phyloP scores from a whole-genome alignment of 2,888 invertebrate genomes.

The Clepsis dumicolana region DNA sequence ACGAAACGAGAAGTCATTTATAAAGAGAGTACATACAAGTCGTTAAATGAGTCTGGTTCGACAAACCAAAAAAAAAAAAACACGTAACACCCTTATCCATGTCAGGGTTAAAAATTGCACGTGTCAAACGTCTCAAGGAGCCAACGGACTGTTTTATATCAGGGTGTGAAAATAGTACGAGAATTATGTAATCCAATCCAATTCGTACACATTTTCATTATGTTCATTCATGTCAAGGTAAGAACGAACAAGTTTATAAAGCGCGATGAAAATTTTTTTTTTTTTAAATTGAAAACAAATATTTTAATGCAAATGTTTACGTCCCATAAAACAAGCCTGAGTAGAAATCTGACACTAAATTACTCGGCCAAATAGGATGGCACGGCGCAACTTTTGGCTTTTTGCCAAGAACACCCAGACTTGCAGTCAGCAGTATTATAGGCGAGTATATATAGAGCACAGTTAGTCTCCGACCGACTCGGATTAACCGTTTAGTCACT shows the following conservation, averaged over 20 bases:
- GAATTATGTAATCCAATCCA: conserved; percentile 9
- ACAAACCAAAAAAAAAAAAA: background rate
- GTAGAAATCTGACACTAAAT: conserved; percentile 43
- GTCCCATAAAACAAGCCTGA: conserved; percentile 27
- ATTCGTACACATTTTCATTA: conserved; percentile 34
- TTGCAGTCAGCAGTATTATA: conserved; percentile 23
- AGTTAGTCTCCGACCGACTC: conserved; percentile 13
- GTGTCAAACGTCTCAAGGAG: conserved; percentile 1
- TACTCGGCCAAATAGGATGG: conserved; percentile 27
- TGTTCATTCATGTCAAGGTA: conserved; percentile 39
- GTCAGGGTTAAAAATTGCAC: conserved; percentile 6
- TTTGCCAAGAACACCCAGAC: conserved; percentile 46
- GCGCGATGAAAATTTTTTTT: conserved; percentile 26
- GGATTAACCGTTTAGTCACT: conserved; percentile 37
- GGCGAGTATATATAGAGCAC: conserved; percentile 9
- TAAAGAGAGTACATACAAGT: too few relatives aligned
- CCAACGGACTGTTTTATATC: background rate
- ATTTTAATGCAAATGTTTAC: conserved; percentile 40
- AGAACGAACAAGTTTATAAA: conserved; percentile 33
- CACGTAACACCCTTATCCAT: background rate
- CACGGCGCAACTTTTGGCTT: conserved; percentile 50
- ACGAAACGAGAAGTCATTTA: too few relatives aligned
- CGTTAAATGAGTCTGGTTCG: too few relatives aligned
- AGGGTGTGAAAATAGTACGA: background rate
- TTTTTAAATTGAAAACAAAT: conserved; percentile 32